A percentile compares a stretch with the other conserved stretches of the same genome.
Conservation (phyloP, 2,113 vertebrate genomes). For the Siniperca chuatsi region DNA sequence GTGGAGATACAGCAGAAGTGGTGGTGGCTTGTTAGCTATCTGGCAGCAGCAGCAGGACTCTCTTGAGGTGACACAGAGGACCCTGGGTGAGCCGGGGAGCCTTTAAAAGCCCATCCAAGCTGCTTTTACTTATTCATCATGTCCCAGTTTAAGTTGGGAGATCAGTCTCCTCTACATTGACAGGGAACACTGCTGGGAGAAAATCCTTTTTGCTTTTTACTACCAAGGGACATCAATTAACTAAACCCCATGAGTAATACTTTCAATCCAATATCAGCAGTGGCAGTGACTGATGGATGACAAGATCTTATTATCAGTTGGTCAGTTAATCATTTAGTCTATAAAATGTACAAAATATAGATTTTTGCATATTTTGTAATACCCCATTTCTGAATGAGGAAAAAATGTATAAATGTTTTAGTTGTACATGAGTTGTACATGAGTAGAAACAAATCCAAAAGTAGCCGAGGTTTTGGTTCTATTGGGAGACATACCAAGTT, state of each 20-base stretch:
- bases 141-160: slow-evolving; percentile 80
- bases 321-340: neutral
- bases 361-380: neutral
- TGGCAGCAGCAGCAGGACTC: slow-evolving; percentile 26
- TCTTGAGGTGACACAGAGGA: slow-evolving; percentile 59
- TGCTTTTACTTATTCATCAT: slow-evolving; percentile 84
- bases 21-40: slow-evolving; percentile 44
- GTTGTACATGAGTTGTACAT: neutral
- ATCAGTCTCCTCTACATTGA: slow-evolving; percentile 68
- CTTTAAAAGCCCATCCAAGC: slow-evolving; percentile 81
- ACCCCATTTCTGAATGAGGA: neutral
- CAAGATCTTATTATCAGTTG: slow-evolving; percentile 10
- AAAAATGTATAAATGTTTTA: neutral
- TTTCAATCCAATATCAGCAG: slow-evolving; percentile 10
- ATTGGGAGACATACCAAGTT: neutral
- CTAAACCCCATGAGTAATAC: slow-evolving; percentile 17
- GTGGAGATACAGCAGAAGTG: slow-evolving; percentile 35
- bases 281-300: slow-evolving; percentile 17
- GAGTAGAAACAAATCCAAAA: neutral
- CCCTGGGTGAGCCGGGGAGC: slow-evolving; percentile 63
- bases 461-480: neutral
- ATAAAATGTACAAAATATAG: no score
- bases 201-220: slow-evolving; percentile 46
- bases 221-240: slow-evolving; percentile 30
- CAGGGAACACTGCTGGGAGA: slow-evolving; percentile 52